These are phyloP conservation scores for Oryctes rhinoceros DNA, from an alignment of 1,140 invertebrate genomes.

Conservation along the genomic window DNA sequence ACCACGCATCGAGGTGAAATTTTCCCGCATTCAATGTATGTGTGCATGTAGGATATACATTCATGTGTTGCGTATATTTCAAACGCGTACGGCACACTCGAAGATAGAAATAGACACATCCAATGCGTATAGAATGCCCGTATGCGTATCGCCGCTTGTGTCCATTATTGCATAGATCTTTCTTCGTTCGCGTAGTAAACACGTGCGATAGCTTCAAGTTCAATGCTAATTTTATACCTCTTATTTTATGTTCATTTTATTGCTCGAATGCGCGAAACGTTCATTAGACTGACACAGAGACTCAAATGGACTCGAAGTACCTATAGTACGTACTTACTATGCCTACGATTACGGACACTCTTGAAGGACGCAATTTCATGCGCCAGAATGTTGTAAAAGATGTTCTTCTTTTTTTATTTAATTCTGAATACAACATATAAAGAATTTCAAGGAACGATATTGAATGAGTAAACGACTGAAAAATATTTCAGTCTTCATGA, in stretches of 20 bases:
- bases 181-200: conserved; percentile 6
- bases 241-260: conserved; percentile 37
- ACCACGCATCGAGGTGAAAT: not conserved
- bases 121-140: not conserved
- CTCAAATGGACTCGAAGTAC: not conserved
- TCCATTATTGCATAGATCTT: not conserved
- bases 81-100: not conserved
- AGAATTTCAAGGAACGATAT: no score
- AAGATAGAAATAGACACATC: conserved; percentile 26
- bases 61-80: not conserved
- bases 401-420: no score
- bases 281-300: conserved; percentile 4
- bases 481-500: no score
- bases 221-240: conserved; percentile 36
- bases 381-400: no score
- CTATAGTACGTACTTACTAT: no score
- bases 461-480: no score
- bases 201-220: conserved; percentile 32
- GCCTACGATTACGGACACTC: no score
- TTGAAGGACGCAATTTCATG: no score
- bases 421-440: no score
- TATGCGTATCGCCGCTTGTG: conserved; percentile 10
- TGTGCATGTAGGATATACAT: not conserved
- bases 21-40: conserved; percentile 5
- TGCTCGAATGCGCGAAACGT: not conserved